Percentiles rank a stretch among this genome's conserved stretches.
phyloP scores from a whole-genome alignment of 2,888 invertebrate species.

The Macrosiphum euphorbiae region DNA sequence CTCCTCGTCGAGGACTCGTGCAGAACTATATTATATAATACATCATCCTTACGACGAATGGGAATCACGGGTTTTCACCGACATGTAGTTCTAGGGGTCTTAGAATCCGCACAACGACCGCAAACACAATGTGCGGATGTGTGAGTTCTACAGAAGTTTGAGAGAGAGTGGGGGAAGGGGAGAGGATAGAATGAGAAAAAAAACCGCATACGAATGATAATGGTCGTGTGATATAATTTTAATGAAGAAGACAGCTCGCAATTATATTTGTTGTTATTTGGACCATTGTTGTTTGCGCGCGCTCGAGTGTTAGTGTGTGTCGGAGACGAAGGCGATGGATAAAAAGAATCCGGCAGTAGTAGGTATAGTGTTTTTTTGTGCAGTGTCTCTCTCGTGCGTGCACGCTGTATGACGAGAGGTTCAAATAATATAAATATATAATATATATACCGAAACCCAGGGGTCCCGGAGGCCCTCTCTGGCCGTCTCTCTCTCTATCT shows the following conservation, averaged over 20 bases:
- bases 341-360: slow-evolving; percentile 1
- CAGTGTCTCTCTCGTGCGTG: slow-evolving; percentile 23
- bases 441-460: slow-evolving; percentile 3
- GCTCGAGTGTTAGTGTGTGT: not conserved
- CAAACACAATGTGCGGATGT: slow-evolving; percentile 60
- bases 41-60: not conserved
- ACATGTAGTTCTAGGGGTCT: not conserved
- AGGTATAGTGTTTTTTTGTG: not conserved
- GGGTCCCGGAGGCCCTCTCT: slow-evolving; percentile 42
- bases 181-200: not conserved
- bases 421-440: slow-evolving; percentile 29
- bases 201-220: not conserved
- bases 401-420: not conserved
- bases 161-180: not conserved
- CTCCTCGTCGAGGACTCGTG: not conserved
- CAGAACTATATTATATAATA: not conserved
- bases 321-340: slow-evolving; percentile 18
- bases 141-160: not conserved
- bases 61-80: not conserved
- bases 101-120: slow-evolving; percentile 48
- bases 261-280: slow-evolving; percentile 62
- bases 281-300: slow-evolving; percentile 42
- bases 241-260: slow-evolving; percentile 60
- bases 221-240: slow-evolving; percentile 53
- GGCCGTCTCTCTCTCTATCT: slow-evolving; percentile 25